Percentiles rank a stretch among this genome's conserved stretches.
These are phyloP conservation scores for Castor canadensis DNA, from an alignment of 2,113 vertebrate species.

Conservation along the genomic window DNA sequence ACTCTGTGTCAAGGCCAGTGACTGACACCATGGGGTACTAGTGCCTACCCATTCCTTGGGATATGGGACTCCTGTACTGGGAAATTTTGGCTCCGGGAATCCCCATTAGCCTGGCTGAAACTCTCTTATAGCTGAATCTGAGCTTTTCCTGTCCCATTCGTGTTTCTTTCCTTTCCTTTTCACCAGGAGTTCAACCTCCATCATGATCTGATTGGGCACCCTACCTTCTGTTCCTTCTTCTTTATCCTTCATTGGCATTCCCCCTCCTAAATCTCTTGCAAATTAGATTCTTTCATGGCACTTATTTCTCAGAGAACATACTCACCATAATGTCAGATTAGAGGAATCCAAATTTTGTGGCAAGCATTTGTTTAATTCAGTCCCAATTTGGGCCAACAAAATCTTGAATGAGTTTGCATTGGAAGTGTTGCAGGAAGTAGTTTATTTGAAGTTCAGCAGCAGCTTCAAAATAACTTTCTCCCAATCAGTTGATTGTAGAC, in stretches of 20 bases:
- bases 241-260: not conserved
- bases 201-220: not conserved
- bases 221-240: not conserved
- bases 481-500: not conserved
- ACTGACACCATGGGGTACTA: accelerated
- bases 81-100: not conserved
- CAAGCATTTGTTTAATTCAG: not conserved
- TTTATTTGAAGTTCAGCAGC: not conserved
- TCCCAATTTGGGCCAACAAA: not conserved
- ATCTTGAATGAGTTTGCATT: not conserved
- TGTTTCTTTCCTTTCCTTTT: not conserved
- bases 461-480: not conserved
- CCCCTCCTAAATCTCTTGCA: not conserved
- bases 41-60: not conserved
- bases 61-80: not conserved
- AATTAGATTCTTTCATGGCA: not conserved
- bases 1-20: not conserved
- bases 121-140: not conserved
- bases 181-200: not conserved
- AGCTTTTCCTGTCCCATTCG: not conserved
- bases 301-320: not conserved
- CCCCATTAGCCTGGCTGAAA: not conserved
- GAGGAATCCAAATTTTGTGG: not conserved
- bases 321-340: not conserved
- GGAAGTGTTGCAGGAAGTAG: not conserved